Conservation (phyloP, 2,888 invertebrate genomes). For the Eristalinus sepulchralis region DNA sequence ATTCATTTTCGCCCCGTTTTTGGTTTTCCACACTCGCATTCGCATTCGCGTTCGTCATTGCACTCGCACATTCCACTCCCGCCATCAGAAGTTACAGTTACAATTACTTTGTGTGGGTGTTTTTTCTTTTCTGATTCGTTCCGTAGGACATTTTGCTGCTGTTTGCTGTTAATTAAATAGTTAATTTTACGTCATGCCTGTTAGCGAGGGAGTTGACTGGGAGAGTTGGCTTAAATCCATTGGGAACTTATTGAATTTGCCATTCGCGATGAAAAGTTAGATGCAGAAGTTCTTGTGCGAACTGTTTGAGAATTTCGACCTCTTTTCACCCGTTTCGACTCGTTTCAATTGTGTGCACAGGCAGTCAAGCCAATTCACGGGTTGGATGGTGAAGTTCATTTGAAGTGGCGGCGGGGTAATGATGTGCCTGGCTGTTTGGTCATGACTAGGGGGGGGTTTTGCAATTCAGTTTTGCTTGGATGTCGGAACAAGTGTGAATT, state of each 20-base stretch:
- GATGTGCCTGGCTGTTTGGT: not conserved
- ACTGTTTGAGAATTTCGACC: slow-evolving; percentile 9
- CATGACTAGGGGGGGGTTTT: not conserved
- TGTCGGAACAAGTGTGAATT: not conserved
- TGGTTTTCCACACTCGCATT: not conserved
- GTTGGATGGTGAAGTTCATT: not conserved
- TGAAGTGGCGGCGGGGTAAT: not conserved
- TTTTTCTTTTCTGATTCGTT: too few relatives aligned
- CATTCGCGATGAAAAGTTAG: not conserved
- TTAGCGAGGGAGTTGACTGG: not conserved
- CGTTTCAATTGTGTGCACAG: not conserved
- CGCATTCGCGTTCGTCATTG: not conserved
- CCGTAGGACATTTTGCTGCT: slow-evolving; percentile 3
- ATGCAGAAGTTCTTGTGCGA: not conserved
- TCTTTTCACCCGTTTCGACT: not conserved
- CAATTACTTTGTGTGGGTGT: not conserved
- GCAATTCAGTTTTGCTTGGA: not conserved
- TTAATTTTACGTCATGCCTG: slow-evolving; percentile 17
- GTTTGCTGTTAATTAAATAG: slow-evolving; percentile 42
- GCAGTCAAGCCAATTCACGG: not conserved
- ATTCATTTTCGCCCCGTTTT: slow-evolving; percentile 6
- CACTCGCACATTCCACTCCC: not conserved
- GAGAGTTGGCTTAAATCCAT: not conserved
- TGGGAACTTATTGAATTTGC: not conserved
- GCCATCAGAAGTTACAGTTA: slow-evolving; percentile 23